Conservation (phyloP, 2,888 invertebrate genomes). For the Thymelicus lineola region DNA sequence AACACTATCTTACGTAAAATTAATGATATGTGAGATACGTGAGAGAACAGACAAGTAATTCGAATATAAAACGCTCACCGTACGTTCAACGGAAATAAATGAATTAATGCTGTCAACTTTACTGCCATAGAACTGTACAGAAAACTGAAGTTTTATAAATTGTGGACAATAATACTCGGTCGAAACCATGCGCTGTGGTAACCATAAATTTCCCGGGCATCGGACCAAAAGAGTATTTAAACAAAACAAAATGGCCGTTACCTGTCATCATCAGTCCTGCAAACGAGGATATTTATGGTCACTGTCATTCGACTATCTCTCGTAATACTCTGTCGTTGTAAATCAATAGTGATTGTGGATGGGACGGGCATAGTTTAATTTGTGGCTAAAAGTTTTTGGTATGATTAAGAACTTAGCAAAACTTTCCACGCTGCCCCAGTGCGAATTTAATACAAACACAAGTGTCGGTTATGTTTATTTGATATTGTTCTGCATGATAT, state of each 20-base stretch:
- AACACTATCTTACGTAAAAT: not conserved
- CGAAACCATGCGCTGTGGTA: constrained; percentile 21
- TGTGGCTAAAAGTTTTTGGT: constrained; percentile 8
- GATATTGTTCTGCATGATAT: no score
- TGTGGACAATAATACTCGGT: constrained; percentile 31
- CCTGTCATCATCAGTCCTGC: constrained; percentile 61
- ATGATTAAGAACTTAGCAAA: not conserved
- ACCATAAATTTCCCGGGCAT: constrained; percentile 25
- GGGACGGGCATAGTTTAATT: constrained; percentile 29
- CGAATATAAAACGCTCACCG: constrained; percentile 19
- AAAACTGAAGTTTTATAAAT: constrained; percentile 23
- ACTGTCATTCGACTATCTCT: constrained; percentile 47
- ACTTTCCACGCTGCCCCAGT: no score
- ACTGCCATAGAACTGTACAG: constrained; percentile 13
- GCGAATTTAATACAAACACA: no score
- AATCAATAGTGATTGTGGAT: constrained; percentile 50
- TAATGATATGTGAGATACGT: constrained; percentile 1
- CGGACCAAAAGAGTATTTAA: constrained; percentile 46
- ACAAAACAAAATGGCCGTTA: constrained; percentile 56
- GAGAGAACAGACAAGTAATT: constrained; percentile 9
- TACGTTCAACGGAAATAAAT: constrained; percentile 21
- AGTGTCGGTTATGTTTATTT: no score
- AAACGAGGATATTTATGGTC: constrained; percentile 60
- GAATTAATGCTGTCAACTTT: constrained; percentile 30
- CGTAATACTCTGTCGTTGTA: constrained; percentile 57